These are phyloP conservation scores for Megastigmus dorsalis DNA, from an alignment of 2,888 invertebrate genomes.

Conservation along the genomic window DNA sequence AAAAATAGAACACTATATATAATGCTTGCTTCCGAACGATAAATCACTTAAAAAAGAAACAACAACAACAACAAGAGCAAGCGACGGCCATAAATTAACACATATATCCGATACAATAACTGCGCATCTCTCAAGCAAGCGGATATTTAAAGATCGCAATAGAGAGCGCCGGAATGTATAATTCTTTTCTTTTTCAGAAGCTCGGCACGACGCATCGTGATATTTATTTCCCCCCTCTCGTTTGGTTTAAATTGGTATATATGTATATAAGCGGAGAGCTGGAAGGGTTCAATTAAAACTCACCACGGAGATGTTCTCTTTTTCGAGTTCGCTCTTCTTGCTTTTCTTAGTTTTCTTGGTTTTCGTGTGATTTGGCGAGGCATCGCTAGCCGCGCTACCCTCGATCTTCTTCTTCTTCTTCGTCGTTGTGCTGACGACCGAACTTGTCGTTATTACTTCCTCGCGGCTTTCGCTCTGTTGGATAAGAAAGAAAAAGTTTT, in stretches of 20 bases:
- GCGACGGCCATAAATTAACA: constrained; percentile 23
- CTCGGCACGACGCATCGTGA: neutral
- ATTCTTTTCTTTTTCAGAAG: neutral
- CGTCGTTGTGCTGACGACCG: constrained; percentile 65
- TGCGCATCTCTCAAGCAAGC: constrained; percentile 14
- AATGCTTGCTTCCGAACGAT: neutral
- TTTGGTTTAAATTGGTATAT: too few species aligned
- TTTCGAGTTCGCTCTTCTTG: constrained; percentile 79
- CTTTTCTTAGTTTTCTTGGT: constrained; percentile 81
- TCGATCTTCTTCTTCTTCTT: constrained; percentile 74
- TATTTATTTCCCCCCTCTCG: neutral
- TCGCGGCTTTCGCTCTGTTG: constrained; percentile 71
- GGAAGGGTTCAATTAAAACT: constrained; percentile 73
- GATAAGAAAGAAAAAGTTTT: too few species aligned
- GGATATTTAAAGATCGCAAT: neutral
- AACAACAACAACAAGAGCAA: neutral
- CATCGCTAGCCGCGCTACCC: constrained; percentile 70
- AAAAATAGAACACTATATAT: too few species aligned
- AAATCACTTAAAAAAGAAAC: neutral
- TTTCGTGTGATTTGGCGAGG: constrained; percentile 70
- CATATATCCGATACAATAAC: neutral
- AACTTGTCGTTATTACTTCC: constrained; percentile 69
- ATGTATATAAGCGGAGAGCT: too few species aligned
- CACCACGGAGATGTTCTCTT: constrained; percentile 83
- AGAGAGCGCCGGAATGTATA: too few species aligned